phyloP scores from a whole-genome alignment of 2,797 vertebrate species.

The Rhinichthys osculus region DNA sequence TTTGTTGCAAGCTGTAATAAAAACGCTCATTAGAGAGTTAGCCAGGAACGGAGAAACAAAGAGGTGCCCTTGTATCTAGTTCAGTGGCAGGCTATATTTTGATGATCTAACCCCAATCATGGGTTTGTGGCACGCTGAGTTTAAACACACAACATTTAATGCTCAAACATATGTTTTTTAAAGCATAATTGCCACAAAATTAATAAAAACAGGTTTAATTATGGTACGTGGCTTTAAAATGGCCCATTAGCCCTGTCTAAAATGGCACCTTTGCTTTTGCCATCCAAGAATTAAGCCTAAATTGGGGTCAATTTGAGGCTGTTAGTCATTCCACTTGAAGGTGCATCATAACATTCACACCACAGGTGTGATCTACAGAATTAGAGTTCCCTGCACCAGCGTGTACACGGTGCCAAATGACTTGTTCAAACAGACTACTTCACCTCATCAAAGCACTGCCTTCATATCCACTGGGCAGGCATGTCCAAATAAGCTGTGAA shows the following conservation, averaged over 20 bases:
- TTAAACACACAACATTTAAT: constrained; percentile 27
- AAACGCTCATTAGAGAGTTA: constrained; percentile 43
- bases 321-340: constrained; percentile 68
- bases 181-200: constrained; percentile 20
- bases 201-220: constrained; percentile 22
- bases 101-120: constrained; percentile 5
- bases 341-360: constrained; percentile 72
- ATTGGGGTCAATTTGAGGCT: constrained; percentile 64
- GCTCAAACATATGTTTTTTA: constrained; percentile 22
- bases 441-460: constrained; percentile 73
- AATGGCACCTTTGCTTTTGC: constrained; percentile 52
- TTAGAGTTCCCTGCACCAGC: constrained; percentile 64
- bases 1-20: constrained; percentile 22
- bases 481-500: constrained; percentile 67
- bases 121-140: background rate
- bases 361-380: constrained; percentile 67
- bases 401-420: constrained; percentile 72
- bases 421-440: constrained; percentile 74
- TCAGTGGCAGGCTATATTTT: background rate
- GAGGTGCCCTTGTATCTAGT: constrained; percentile 10
- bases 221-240: constrained; percentile 30
- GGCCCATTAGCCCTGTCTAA: constrained; percentile 55
- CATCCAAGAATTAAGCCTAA: constrained; percentile 57
- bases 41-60: constrained; percentile 12
- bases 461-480: constrained; percentile 69